A percentile compares a stretch with the other conserved stretches of the same genome.
Conservation (phyloP, 53 echinoderm and acorn worm species). For the Temnopleurus reevesii region DNA sequence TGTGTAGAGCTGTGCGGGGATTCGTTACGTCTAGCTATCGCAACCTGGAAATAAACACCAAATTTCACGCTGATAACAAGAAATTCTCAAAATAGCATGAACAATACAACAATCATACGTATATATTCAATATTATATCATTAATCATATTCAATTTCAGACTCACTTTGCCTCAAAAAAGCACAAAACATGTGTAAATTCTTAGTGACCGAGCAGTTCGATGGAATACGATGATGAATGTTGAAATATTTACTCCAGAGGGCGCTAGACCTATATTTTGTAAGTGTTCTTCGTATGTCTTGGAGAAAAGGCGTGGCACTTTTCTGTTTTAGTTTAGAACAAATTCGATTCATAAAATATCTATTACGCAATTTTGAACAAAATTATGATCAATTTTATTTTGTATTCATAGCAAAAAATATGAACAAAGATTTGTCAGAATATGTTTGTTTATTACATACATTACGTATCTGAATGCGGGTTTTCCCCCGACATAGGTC, state of each 20-base stretch:
- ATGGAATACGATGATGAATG: conserved; percentile 17
- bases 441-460: no score
- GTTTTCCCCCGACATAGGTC: no score
- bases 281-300: not conserved
- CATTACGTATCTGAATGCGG: no score
- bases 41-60: not conserved
- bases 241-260: not conserved
- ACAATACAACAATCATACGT: not conserved
- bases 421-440: no score
- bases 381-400: no score
- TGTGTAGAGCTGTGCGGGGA: conserved; percentile 38
- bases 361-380: no score
- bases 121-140: not conserved
- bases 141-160: not conserved
- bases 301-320: conserved; percentile 22
- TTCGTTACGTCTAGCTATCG: not conserved
- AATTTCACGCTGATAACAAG: not conserved
- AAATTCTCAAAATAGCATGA: not conserved
- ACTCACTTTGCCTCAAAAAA: not conserved
- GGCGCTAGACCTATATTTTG: not conserved
- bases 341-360: no score
- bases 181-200: conserved; percentile 24
- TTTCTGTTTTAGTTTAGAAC: not conserved
- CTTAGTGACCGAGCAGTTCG: not conserved
- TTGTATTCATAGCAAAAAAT: no score